Evolutionary conservation across 2,113 vertebrate genomes (phyloP).

Genomic region (Vicugna pacos): DNA sequence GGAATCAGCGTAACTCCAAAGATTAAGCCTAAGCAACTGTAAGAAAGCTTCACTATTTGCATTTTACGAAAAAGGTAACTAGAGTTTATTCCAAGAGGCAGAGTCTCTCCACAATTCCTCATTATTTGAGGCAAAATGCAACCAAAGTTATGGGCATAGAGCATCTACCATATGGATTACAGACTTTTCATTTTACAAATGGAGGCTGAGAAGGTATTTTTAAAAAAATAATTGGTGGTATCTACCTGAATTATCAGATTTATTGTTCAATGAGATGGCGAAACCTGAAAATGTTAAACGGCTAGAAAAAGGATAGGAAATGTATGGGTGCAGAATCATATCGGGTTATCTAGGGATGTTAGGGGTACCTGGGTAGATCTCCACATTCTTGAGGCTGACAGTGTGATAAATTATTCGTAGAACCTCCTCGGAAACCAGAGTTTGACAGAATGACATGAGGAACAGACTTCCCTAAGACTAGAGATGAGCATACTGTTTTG

Average conservation of each 20-base stretch:
- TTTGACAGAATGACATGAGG: slow-evolving; percentile 17
- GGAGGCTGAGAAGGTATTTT: not conserved
- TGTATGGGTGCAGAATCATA: not conserved
- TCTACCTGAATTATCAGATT: not conserved
- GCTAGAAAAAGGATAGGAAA: not conserved
- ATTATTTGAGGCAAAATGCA: slow-evolving; percentile 8
- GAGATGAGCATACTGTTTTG: not conserved
- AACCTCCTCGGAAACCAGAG: not conserved
- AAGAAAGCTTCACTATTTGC: not conserved
- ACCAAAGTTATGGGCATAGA: not conserved
- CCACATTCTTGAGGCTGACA: slow-evolving; percentile 11
- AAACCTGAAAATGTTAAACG: not conserved
- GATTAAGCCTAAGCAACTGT: not conserved
- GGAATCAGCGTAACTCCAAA: not conserved
- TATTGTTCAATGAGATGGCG: not conserved
- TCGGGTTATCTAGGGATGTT: not conserved
- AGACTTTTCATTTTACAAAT: not conserved
- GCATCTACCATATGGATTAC: not conserved
- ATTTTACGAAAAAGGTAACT: slow-evolving; percentile 18
- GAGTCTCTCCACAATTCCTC: not conserved
- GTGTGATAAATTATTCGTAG: not conserved
- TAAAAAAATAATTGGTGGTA: not conserved
- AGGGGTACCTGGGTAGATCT: not conserved
- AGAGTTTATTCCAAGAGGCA: not conserved
- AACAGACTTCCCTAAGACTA: slow-evolving; percentile 17